Evolutionary conservation across 2,888 invertebrate genomes (phyloP).

Genomic region (Drosophila borealis): DNA sequence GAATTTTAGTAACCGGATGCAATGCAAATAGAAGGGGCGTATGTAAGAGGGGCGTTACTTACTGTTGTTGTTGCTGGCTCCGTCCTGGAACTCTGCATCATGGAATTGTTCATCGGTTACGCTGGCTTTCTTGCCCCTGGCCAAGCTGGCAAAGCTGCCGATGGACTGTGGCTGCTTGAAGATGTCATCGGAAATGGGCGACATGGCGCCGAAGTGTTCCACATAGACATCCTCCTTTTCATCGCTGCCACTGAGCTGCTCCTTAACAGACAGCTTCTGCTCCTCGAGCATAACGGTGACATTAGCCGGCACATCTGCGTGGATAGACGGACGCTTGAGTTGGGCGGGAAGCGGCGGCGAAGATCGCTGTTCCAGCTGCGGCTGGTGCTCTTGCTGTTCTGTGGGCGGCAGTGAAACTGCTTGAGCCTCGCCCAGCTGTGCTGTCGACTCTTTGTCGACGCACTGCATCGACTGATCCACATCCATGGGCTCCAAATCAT

Average conservation of each 20-base stretch:
- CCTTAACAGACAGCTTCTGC: constrained; percentile 77
- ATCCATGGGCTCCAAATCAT: constrained; percentile 76
- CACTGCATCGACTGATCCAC: constrained; percentile 63
- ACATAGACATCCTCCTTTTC: constrained; percentile 82
- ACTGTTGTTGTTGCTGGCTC: constrained; percentile 67
- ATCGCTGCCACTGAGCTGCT: constrained; percentile 74
- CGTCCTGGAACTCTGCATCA: constrained; percentile 68
- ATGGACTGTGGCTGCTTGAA: constrained; percentile 70
- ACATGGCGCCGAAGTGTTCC: constrained; percentile 71
- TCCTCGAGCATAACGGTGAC: constrained; percentile 47
- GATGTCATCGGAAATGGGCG: constrained; percentile 72
- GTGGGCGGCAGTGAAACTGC: constrained; percentile 28
- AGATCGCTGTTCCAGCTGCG: not conserved
- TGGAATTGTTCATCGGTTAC: constrained; percentile 33
- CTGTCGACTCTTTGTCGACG: not conserved
- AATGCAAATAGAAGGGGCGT: constrained; percentile 1
- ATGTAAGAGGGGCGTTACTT: constrained; percentile 45
- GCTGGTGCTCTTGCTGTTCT: constrained; percentile 16
- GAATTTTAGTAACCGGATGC: not conserved
- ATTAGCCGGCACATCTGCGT: constrained; percentile 29
- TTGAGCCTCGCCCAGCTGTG: not conserved
- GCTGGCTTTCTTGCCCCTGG: constrained; percentile 20
- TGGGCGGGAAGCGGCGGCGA: constrained; percentile 39
- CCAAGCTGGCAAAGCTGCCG: constrained; percentile 31
- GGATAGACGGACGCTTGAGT: constrained; percentile 66